Conservation (phyloP, 1,140 invertebrate genomes). For the Brachionus calyciflorus region DNA sequence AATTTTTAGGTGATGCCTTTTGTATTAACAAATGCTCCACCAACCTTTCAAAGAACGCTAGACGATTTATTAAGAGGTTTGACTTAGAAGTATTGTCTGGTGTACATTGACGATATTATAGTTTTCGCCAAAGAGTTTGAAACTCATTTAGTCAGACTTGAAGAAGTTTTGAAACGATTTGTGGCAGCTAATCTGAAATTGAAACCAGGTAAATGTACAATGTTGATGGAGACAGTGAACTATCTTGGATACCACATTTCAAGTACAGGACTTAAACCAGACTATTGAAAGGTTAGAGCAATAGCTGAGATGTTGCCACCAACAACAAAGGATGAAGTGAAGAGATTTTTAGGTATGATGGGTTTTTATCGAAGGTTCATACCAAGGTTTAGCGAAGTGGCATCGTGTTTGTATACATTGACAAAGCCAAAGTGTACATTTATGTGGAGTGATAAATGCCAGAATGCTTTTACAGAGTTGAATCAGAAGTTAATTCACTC, state of each 20-base stretch:
- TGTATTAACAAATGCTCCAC: no score
- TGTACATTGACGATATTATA: conserved; percentile 25
- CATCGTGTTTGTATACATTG: conserved; percentile 54
- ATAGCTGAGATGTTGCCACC: conserved; percentile 52
- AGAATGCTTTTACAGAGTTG: no score
- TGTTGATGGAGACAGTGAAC: neutral
- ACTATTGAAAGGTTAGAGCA: conserved; percentile 48
- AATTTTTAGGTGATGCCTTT: conserved; percentile 58
- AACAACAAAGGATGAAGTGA: conserved; percentile 50
- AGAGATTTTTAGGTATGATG: conserved; percentile 52
- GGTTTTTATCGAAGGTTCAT: conserved; percentile 53
- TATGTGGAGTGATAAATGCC: conserved; percentile 51
- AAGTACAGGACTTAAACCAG: neutral
- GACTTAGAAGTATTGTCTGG: neutral
- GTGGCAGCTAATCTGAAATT: neutral
- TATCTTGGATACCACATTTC: neutral
- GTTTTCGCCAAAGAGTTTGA: conserved; percentile 49
- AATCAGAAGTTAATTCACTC: no score
- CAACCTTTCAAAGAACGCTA: conserved; percentile 55
- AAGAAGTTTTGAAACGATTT: neutral
- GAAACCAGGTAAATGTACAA: neutral
- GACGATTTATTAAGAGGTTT: conserved; percentile 48
- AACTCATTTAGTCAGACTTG: no score
- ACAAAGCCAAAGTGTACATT: conserved; percentile 51
- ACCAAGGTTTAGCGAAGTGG: conserved; percentile 49